phyloP scores from a whole-genome alignment of 2,888 invertebrate genomes.

The Mythimna albipuncta region DNA sequence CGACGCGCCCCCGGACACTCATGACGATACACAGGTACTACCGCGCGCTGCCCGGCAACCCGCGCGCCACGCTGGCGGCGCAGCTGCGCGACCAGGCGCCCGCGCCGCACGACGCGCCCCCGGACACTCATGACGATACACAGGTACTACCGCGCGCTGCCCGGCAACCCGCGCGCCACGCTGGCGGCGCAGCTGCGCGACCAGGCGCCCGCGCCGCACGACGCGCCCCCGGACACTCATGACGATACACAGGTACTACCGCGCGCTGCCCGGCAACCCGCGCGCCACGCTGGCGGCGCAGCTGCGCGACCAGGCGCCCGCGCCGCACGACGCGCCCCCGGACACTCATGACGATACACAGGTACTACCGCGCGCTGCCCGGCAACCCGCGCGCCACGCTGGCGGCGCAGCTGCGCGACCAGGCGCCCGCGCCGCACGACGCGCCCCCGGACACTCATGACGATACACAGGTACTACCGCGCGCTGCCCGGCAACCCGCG shows the following conservation, averaged over 20 bases:
- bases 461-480: conserved; percentile 93
- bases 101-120: conserved; percentile 20
- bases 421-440: conserved; percentile 61
- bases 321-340: conserved; percentile 20
- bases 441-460: conserved; percentile 15
- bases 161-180: conserved; percentile 94
- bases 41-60: conserved; percentile 96
- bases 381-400: conserved; percentile 94
- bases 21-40: conserved; percentile 90
- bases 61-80: conserved; percentile 94
- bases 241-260: conserved; percentile 92
- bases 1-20: conserved; percentile 25
- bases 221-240: conserved; percentile 22
- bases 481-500: conserved; percentile 96
- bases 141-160: conserved; percentile 97
- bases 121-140: not conserved
- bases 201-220: conserved; percentile 59
- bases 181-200: conserved; percentile 92
- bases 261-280: conserved; percentile 96
- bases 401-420: conserved; percentile 91
- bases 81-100: conserved; percentile 83
- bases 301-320: conserved; percentile 79
- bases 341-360: not conserved
- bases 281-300: conserved; percentile 93
- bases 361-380: conserved; percentile 97